A percentile compares a stretch with the other conserved stretches of the same genome.
phyloP scores from a whole-genome alignment of 2,113 vertebrate species.

The Chloropsis cyanopogon region DNA sequence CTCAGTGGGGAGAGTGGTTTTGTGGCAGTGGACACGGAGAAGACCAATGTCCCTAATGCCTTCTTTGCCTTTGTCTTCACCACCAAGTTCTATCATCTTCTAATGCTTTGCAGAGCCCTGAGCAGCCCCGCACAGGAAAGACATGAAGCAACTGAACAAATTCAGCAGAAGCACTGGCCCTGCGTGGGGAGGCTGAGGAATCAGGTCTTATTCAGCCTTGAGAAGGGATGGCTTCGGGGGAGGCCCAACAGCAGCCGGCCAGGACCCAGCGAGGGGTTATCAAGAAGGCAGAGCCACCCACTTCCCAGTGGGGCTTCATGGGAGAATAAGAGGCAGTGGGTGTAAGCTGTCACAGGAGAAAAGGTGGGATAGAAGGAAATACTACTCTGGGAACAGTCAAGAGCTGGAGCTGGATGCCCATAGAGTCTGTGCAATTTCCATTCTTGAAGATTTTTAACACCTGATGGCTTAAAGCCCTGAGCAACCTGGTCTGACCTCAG shows the following conservation, averaged over 20 bases:
- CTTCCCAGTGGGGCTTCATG: not conserved
- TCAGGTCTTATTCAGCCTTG: not conserved
- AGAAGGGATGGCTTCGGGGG: not conserved
- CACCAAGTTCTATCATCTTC: not conserved
- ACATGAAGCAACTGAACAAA: not conserved
- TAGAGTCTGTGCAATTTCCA: not conserved
- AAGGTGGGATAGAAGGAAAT: not conserved
- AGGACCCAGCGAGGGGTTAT: fast-evolving
- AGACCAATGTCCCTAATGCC: not conserved
- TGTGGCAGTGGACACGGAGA: not conserved
- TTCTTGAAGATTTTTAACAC: not conserved
- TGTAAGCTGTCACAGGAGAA: not conserved
- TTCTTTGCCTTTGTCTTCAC: not conserved
- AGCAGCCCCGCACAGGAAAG: not conserved
- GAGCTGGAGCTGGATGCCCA: not conserved
- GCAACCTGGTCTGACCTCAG: not conserved
- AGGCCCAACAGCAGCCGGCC: not conserved
- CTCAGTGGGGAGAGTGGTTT: not conserved
- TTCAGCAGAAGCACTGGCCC: not conserved
- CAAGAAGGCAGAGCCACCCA: not conserved
- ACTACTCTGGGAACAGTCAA: not conserved
- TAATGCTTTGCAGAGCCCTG: not conserved
- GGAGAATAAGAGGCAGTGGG: not conserved
- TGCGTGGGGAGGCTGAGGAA: not conserved
- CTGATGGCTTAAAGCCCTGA: not conserved